Percentiles rank a stretch among this genome's conserved stretches.
phyloP scores from a whole-genome alignment of 2,113 vertebrate genomes.

The Speoplatyrhinus poulsoni region DNA sequence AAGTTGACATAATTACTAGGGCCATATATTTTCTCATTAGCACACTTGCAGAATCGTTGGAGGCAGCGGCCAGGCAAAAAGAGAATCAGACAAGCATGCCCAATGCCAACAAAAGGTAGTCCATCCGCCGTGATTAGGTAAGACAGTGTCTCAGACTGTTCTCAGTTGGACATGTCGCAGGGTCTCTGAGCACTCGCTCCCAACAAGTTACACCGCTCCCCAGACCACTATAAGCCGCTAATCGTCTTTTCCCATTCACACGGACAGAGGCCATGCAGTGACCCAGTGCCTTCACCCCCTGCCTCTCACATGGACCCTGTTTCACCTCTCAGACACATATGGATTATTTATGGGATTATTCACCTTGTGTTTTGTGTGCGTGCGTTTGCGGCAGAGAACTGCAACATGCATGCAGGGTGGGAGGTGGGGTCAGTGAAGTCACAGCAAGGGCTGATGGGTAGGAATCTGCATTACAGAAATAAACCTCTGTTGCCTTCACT shows the following conservation, averaged over 20 bases:
- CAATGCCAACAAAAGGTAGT: constrained; percentile 92
- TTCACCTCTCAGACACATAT: constrained; percentile 44
- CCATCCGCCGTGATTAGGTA: constrained; percentile 90
- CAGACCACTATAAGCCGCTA: constrained; percentile 90
- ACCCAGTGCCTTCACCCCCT: constrained; percentile 46
- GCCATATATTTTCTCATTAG: constrained; percentile 98
- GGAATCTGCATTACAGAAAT: no score
- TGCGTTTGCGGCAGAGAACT: neutral
- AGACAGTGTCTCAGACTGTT: constrained; percentile 94
- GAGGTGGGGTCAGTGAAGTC: neutral
- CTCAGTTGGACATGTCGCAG: constrained; percentile 91
- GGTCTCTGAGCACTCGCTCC: constrained; percentile 84
- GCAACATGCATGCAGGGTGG: neutral
- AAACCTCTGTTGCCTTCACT: neutral
- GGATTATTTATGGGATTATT: constrained; percentile 30
- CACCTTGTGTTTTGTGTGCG: neutral
- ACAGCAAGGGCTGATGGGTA: neutral
- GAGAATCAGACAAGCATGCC: constrained; percentile 93
- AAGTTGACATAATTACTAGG: constrained; percentile 96
- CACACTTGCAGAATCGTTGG: constrained; percentile 89
- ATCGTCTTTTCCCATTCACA: constrained; percentile 88
- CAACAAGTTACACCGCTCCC: constrained; percentile 86
- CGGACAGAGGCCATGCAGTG: constrained; percentile 56
- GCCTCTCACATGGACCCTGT: constrained; percentile 52
- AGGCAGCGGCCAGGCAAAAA: constrained; percentile 84